Conservation (phyloP, 2,888 invertebrate species). For the Drosophila mercatorum region DNA sequence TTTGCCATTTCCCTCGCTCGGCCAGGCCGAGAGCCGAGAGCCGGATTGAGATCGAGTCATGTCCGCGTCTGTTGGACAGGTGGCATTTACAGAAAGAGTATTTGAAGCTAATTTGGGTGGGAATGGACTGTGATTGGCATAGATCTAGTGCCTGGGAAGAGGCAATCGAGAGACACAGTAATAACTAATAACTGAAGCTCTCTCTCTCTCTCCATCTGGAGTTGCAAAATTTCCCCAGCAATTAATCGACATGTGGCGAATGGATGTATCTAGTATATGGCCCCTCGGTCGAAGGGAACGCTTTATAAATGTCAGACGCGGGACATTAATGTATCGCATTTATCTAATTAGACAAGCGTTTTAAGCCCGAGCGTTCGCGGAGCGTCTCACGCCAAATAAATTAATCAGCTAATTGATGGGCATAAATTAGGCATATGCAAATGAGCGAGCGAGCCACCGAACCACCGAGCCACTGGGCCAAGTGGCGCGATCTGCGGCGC, state of each 20-base stretch:
- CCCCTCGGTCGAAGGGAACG: slow-evolving; percentile 27
- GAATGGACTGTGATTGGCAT: slow-evolving; percentile 65
- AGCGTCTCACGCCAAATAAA: slow-evolving; percentile 71
- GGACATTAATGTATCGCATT: slow-evolving; percentile 73
- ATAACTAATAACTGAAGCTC: slow-evolving; percentile 8
- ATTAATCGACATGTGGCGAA: slow-evolving; percentile 26
- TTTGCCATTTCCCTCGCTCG: slow-evolving; percentile 62
- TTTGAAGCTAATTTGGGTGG: slow-evolving; percentile 65
- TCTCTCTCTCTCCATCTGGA: not conserved
- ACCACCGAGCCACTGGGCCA: slow-evolving; percentile 13
- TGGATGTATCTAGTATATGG: slow-evolving; percentile 1
- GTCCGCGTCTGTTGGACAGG: slow-evolving; percentile 63
- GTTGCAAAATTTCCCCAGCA: slow-evolving; percentile 27
- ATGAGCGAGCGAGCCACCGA: slow-evolving; percentile 13
- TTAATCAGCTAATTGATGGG: slow-evolving; percentile 78
- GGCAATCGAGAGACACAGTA: not conserved
- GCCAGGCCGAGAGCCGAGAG: slow-evolving; percentile 15
- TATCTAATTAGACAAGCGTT: slow-evolving; percentile 80
- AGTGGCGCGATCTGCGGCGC: slow-evolving; percentile 31
- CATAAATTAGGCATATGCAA: slow-evolving; percentile 75
- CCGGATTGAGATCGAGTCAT: slow-evolving; percentile 66
- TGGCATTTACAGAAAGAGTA: slow-evolving; percentile 68
- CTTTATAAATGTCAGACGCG: slow-evolving; percentile 71
- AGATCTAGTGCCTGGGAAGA: slow-evolving; percentile 41
- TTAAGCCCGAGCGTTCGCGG: slow-evolving; percentile 50